These are phyloP conservation scores for Nyctibius bracteatus DNA, from an alignment of 2,113 vertebrate species.

Conservation along the genomic window DNA sequence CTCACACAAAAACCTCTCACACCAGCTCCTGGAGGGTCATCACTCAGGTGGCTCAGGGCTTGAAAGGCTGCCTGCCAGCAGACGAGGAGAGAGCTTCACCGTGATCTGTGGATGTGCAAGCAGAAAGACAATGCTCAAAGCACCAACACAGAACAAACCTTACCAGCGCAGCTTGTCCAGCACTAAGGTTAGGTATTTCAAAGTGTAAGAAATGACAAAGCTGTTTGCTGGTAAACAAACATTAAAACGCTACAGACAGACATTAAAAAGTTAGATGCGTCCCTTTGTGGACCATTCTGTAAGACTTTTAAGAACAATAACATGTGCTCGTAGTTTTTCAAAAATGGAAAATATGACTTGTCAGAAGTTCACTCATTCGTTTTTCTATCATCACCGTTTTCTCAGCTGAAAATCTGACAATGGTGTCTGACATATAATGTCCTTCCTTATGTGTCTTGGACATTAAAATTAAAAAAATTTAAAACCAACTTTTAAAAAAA, in stretches of 20 bases:
- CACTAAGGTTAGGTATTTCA: neutral
- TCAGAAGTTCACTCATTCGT: neutral
- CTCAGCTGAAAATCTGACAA: neutral
- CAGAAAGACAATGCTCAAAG: neutral
- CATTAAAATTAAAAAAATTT: neutral
- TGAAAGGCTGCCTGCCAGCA: neutral
- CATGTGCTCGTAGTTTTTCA: neutral
- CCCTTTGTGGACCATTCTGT: neutral
- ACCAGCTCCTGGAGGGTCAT: rapidly evolving
- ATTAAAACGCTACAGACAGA: neutral
- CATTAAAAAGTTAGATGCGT: neutral
- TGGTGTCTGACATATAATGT: neutral
- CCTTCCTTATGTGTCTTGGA: neutral
- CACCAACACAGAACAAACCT: neutral
- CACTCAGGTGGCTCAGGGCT: neutral
- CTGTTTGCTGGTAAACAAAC: neutral
- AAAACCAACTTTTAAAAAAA: neutral
- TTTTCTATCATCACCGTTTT: neutral
- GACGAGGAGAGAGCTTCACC: neutral
- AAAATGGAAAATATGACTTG: neutral
- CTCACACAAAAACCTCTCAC: neutral
- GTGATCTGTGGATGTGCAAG: neutral
- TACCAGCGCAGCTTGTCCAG: neutral
- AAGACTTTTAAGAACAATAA: neutral
- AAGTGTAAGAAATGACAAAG: neutral